Evolutionary conservation across 2,113 vertebrate genomes (phyloP).

Genomic region (Nothoprocta pentlandii): DNA sequence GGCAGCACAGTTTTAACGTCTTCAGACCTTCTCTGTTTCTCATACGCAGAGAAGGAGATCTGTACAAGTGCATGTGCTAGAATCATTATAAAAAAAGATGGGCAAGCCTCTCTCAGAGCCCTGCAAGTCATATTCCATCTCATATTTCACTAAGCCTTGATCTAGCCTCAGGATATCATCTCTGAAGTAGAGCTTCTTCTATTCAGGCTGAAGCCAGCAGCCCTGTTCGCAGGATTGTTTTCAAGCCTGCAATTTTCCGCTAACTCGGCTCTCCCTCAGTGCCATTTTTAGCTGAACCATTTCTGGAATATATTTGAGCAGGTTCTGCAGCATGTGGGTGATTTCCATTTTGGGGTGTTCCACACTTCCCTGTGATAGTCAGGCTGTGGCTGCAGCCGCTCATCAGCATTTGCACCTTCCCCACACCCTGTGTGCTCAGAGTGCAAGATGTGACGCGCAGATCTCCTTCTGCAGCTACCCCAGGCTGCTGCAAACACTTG

Average conservation of each 20-base stretch:
- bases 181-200: not conserved
- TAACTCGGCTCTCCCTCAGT: not conserved
- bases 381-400: not conserved
- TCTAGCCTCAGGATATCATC: not conserved
- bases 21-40: not conserved
- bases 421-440: fast-evolving
- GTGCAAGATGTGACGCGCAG: not conserved
- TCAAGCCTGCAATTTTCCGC: not conserved
- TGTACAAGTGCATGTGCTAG: not conserved
- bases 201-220: not conserved
- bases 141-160: not conserved
- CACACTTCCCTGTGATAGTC: not conserved
- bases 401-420: not conserved
- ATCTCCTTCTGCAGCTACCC: not conserved
- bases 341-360: conserved; percentile 13
- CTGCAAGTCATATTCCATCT: not conserved
- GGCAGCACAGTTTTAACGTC: not conserved
- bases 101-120: not conserved
- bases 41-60: not conserved
- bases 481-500: not conserved
- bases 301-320: conserved; percentile 7
- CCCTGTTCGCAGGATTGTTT: not conserved
- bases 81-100: not conserved
- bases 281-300: conserved; percentile 9
- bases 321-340: not conserved